Base-by-base conservation (phyloP, 1,140 invertebrate species). In the Bombus fervidus region DNA sequence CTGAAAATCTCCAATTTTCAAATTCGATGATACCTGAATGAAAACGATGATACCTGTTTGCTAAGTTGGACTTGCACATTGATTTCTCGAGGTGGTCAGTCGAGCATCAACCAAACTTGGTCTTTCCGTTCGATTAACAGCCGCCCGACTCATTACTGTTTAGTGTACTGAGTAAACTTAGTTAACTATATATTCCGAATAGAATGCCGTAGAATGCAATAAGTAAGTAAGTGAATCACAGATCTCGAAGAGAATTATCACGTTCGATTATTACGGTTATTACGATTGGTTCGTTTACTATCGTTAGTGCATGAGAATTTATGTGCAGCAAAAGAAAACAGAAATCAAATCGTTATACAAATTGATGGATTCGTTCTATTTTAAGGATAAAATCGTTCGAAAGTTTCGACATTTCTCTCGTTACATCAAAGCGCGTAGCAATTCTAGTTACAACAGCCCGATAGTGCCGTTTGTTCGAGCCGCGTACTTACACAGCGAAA, bases 1-100 rank as follows among this genome's bases (percentile, higher is more conserved):
- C 25, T 34, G 9, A 41, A 71, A 81, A 41, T 41, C 37, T 15
- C 1, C 1, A 34, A 53, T 39, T 64, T 68, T 6, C 15, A 34
- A 68, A 59, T 74, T 47, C 57, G 13, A 34, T 15, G 53, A 47
- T 62, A 41, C 39, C 53, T 18, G 10, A 28, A 43, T 37, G 31
- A 71, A 71, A 28, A 59, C 78, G n/a, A n/a, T n/a, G n/a, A n/a
- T n/a, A n/a, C 74, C 34, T n/a, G 34, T 57, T 22, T 31, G 47
- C 18, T 1, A 28, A 57, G 41, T 83, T 13, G 25, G 31, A 83
- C 59, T 77, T 59, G 69, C 81, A 28, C 73, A 64, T 69, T 59
- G 81, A 83, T 83, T 83, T 69, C 64, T 77, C 62, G 43, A 37
- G 74, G 74, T 83, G 74, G 74, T 83, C 43, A 69, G 81, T 69